These are phyloP conservation scores for Catocala sponsa DNA, from an alignment of 2,888 invertebrate species.

Conservation along the genomic window DNA sequence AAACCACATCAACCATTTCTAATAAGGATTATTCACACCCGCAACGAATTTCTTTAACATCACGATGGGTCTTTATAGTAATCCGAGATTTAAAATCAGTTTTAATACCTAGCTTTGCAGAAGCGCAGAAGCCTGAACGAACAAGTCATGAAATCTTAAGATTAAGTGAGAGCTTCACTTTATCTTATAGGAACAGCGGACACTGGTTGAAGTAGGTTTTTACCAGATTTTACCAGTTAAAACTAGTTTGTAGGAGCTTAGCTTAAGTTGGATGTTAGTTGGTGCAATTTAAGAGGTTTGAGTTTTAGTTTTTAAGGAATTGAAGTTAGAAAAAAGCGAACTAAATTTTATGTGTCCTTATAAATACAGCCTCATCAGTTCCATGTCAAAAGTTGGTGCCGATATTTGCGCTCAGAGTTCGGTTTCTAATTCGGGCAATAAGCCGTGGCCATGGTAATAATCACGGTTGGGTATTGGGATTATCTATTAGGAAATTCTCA, in stretches of 20 bases:
- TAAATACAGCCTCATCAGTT: not conserved
- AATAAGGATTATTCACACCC: conserved; percentile 40
- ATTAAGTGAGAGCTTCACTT: conserved; percentile 56
- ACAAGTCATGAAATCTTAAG: conserved; percentile 59
- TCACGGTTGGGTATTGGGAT: too few relatives aligned
- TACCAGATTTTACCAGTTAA: conserved; percentile 35
- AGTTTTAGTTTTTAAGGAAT: conserved; percentile 21
- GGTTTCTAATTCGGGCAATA: too few relatives aligned
- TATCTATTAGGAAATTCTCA: too few relatives aligned
- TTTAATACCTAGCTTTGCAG: conserved; percentile 61
- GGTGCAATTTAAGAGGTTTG: conserved; percentile 18
- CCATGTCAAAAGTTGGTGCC: too few relatives aligned
- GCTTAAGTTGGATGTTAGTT: conserved; percentile 27
- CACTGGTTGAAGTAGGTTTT: conserved; percentile 41
- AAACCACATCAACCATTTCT: conserved; percentile 37
- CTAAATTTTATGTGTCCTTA: not conserved
- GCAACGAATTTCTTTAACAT: conserved; percentile 29
- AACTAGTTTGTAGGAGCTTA: conserved; percentile 41
- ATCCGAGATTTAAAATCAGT: conserved; percentile 44
- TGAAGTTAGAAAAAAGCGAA: conserved; percentile 26
- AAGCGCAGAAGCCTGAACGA: conserved; percentile 50
- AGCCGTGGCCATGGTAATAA: too few relatives aligned
- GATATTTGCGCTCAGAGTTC: too few relatives aligned
- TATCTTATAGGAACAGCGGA: conserved; percentile 53
- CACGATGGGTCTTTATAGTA: conserved; percentile 6